Evolutionary conservation across 2,888 invertebrate genomes (phyloP).

Genomic region (Brachynemurus nebulosus): DNA sequence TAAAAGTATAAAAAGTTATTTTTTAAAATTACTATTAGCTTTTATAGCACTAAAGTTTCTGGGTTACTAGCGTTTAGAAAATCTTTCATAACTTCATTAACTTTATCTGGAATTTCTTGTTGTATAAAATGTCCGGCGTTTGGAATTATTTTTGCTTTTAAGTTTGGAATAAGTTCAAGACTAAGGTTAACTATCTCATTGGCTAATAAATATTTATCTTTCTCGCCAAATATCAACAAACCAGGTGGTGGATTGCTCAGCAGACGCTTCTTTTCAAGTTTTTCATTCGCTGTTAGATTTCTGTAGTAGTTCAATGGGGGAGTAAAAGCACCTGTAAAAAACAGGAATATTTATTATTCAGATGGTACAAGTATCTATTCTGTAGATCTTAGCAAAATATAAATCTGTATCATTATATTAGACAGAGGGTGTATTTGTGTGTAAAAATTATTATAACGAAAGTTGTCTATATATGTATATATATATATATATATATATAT

Average conservation of each 20-base stretch:
- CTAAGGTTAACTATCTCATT: conserved; percentile 26
- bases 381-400: too few species aligned
- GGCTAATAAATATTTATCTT: conserved; percentile 32
- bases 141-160: conserved; percentile 33
- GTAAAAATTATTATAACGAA: too few species aligned
- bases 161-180: conserved; percentile 31
- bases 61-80: conserved; percentile 31
- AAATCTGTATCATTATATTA: too few species aligned
- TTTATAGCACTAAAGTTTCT: too few species aligned
- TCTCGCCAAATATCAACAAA: conserved; percentile 32
- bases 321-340: conserved; percentile 23
- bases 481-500: too few species aligned
- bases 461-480: too few species aligned
- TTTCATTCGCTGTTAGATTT: conserved; percentile 29
- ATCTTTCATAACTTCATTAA: conserved; percentile 37
- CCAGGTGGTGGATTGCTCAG: conserved; percentile 30
- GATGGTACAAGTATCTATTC: too few species aligned
- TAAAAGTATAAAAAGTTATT: too few species aligned
- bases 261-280: conserved; percentile 15
- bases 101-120: conserved; percentile 38
- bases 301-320: conserved; percentile 43
- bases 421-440: too few species aligned
- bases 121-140: conserved; percentile 39
- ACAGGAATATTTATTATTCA: background rate
- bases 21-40: too few species aligned